Evolutionary conservation across 2,113 vertebrate species (phyloP), one percentile per base, ranked within the genome.

Genomic region (Stercorarius parasiticus): DNA sequence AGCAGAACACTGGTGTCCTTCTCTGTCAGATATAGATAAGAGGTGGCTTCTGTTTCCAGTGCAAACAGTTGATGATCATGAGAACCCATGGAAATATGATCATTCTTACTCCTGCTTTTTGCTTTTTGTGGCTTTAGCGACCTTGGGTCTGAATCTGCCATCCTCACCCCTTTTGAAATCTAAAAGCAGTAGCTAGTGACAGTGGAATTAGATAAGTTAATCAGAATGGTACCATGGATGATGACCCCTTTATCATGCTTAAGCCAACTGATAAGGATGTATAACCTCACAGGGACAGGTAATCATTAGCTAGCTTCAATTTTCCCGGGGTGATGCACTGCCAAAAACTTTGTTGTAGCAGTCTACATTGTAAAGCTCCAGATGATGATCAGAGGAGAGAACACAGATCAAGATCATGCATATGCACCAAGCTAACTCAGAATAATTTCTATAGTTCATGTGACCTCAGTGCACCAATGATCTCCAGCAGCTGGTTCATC

Each of bases 221-320:
- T 82, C 55, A 91, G 64, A 87, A 80, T 1, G 22, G 64, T 27
- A 91, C 34, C 29, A 11, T 13, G 78, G 87, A 67, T 85, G 38
- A 80, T 80, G 95, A 91, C 78, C 70, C 18, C 32, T 70, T 36
- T n/a, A 21, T 11, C 81, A 42, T 15, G 53, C 45, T 90, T 69
- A 66, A 88, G 16, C 15, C 1, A 2, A 84, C 58, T 77, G 86
- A 85, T 80, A 94, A 95, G 66, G 42, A 53, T 7, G 18, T 25
- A 65, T 17, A 83, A 3, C 12, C 55, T 22, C 42, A 69, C 53
- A 95, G 70, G 79, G 45, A 76, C 50, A 90, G 47, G 42, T 91
- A 96, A 96, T 93, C 84, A 96, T 93, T 93, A 93, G 49, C 74
- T 42, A 90, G n/a, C 32, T 90, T 71, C 15, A 88, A 34, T 66